Evolutionary conservation across 2,113 vertebrate genomes (phyloP).

Genomic region (Natator depressus): DNA sequence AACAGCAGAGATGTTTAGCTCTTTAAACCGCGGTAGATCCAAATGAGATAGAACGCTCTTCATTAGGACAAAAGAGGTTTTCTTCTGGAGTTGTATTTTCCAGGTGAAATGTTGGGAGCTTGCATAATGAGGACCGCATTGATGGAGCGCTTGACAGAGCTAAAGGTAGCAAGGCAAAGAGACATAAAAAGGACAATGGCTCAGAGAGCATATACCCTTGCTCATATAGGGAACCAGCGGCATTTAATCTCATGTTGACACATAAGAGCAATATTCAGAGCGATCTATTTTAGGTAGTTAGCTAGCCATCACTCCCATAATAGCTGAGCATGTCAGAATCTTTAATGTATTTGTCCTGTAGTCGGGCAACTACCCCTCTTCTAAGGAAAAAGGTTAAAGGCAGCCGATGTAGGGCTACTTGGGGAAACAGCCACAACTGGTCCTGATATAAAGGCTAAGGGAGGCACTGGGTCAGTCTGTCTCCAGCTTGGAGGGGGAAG

Average conservation of each 20-base stretch:
- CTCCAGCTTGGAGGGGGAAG: too few relatives aligned
- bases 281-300: background rate
- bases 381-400: too few relatives aligned
- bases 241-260: conserved; percentile 10
- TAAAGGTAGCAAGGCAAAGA: conserved; percentile 28
- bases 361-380: too few relatives aligned
- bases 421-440: too few relatives aligned
- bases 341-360: background rate
- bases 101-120: background rate
- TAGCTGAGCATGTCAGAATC: background rate
- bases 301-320: rapidly evolving
- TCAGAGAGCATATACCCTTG: background rate
- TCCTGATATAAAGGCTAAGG: too few relatives aligned
- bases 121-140: conserved; percentile 11
- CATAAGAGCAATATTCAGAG: background rate
- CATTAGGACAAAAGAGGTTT: conserved; percentile 47
- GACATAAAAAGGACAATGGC: background rate
- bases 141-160: background rate
- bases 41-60: conserved; percentile 18
- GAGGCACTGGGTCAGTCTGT: too few relatives aligned
- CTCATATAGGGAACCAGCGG: background rate
- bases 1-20: background rate
- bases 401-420: too few relatives aligned
- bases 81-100: conserved; percentile 35
- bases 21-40: conserved; percentile 38